Conservation (phyloP, 2,113 vertebrate species). For the Tragelaphus imberbis region DNA sequence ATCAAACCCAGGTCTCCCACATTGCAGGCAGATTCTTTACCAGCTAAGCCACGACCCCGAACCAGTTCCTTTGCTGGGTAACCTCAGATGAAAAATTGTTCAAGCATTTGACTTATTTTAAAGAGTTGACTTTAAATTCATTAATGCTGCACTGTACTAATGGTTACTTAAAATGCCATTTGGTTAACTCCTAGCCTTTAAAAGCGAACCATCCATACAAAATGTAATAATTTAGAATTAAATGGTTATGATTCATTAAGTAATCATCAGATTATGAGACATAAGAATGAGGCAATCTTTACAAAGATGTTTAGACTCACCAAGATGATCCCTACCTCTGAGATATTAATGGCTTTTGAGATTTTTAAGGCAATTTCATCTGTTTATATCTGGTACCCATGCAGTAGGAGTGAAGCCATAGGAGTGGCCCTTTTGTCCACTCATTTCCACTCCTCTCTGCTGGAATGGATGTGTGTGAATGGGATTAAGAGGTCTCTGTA, state of each 20-base stretch:
- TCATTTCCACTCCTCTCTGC: background rate
- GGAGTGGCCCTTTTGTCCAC: background rate
- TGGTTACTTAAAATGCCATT: background rate
- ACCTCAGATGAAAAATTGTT: background rate
- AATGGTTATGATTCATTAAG: background rate
- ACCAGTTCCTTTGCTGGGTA: background rate
- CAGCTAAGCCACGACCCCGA: background rate
- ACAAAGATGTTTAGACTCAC: background rate
- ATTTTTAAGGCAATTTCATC: background rate
- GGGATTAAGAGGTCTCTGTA: background rate
- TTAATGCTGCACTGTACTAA: background rate
- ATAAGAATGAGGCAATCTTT: background rate
- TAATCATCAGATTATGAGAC: background rate
- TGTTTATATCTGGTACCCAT: background rate
- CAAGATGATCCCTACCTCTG: background rate
- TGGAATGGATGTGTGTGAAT: background rate
- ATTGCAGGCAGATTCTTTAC: background rate
- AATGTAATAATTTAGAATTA: background rate
- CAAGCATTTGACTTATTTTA: background rate
- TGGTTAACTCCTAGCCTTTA: background rate
- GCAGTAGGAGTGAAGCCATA: background rate
- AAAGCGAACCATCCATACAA: background rate
- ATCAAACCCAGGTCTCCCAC: background rate
- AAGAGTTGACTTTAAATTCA: background rate
- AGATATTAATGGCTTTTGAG: background rate